Percentiles rank a stretch among this genome's conserved stretches.
Evolutionary conservation across 2,888 invertebrate species (phyloP).

Genomic region (Atherix ibis): DNA sequence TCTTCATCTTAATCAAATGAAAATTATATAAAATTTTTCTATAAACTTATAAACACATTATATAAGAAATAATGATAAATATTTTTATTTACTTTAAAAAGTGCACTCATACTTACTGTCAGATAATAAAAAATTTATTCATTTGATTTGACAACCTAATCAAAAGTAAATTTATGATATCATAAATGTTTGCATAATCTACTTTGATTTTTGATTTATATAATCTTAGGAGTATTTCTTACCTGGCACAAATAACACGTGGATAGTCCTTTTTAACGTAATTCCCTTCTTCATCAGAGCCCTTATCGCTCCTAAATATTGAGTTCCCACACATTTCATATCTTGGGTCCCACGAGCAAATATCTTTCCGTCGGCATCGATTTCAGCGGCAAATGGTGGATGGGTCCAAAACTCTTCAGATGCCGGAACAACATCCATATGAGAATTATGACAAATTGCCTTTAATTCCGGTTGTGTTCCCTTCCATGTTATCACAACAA

Average conservation of each 20-base stretch:
- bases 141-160: no score
- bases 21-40: no score
- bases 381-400: slow-evolving; percentile 75
- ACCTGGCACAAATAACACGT: slow-evolving; percentile 58
- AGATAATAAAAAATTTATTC: no score
- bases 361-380: slow-evolving; percentile 70
- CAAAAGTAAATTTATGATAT: no score
- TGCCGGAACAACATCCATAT: slow-evolving; percentile 90
- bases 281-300: slow-evolving; percentile 41
- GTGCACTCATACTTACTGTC: no score
- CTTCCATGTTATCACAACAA: slow-evolving; percentile 63
- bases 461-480: slow-evolving; percentile 57
- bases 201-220: no score
- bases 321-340: slow-evolving; percentile 73
- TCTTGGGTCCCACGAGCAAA: slow-evolving; percentile 60
- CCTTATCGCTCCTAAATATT: slow-evolving; percentile 60
- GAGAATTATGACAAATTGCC: slow-evolving; percentile 74
- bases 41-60: no score
- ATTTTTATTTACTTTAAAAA: no score
- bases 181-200: no score
- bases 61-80: no score
- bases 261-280: slow-evolving; percentile 46
- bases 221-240: no score
- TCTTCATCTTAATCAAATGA: slow-evolving; percentile 34
- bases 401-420: slow-evolving; percentile 77